phyloP scores from a whole-genome alignment of 1,140 invertebrate species.

The Melitaea cinxia region DNA sequence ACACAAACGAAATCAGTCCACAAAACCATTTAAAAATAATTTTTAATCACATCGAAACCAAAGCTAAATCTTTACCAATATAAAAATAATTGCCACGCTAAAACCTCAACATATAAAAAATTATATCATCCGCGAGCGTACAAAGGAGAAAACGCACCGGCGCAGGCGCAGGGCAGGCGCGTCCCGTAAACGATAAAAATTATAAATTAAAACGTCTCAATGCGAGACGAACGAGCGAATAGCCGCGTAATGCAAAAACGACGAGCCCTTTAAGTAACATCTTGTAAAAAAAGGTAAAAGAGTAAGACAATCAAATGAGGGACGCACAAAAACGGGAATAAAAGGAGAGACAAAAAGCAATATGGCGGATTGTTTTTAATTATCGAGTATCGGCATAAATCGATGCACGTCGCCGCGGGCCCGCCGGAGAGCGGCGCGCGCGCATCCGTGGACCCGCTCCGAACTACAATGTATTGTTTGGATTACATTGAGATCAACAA shows the following conservation, averaged over 20 bases:
- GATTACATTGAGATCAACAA: not conserved
- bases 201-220: constrained; percentile 78
- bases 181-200: constrained; percentile 52
- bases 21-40: not conserved
- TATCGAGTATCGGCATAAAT: constrained; percentile 81
- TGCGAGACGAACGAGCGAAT: constrained; percentile 62
- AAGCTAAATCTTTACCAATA: not conserved
- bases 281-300: constrained; percentile 57
- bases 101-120: constrained; percentile 14
- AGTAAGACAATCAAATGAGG: constrained; percentile 78
- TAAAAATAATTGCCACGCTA: constrained; percentile 23
- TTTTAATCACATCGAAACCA: constrained; percentile 8
- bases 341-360: constrained; percentile 75
- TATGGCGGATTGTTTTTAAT: constrained; percentile 82
- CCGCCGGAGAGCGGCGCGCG: constrained; percentile 48
- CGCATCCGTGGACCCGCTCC: constrained; percentile 48
- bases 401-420: constrained; percentile 74
- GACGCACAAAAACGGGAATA: constrained; percentile 76
- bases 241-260: constrained; percentile 65
- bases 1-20: not conserved
- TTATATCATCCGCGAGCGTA: constrained; percentile 5
- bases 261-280: constrained; percentile 56
- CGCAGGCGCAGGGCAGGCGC: constrained; percentile 20
- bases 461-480: not conserved
- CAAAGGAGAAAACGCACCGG: constrained; percentile 7